Base-by-base conservation (phyloP, 2,797 vertebrate species). In the Helarctos malayanus region DNA sequence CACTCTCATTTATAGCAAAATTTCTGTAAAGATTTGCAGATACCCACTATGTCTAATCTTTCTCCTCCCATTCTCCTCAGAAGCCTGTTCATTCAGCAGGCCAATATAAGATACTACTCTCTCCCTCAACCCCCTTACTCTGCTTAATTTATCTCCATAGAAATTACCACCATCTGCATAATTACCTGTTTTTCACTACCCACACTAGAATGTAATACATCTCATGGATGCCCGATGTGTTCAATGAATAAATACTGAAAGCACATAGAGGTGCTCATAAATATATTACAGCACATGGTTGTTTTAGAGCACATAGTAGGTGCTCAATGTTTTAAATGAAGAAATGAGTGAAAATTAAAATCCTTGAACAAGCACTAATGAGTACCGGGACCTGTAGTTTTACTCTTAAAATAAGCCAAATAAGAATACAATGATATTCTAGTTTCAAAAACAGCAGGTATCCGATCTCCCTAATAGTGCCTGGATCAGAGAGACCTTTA, bases 261-360 rank as follows among this genome's bases (percentile, higher is more conserved):
- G 9, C 23, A 85, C 32, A n/a, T 38, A 21, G 41, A 69, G 7
- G 21, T n/a, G 3, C 21, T 82, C 27, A 59, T 86, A 47, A 95
- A 68, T 57, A 32, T 13, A 89, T n/a, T 54, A 49, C 0, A 47
- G 11, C 27, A 56, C 16, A 80, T 23, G 4, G 9, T 75, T 57
- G n/a, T 54, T 90, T 94, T 71, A 83, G 41, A 59, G 27, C 23
- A n/a, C 32, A 87, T 11, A 1, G 9, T 82, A 94, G 61, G 63
- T 79, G 3, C 12, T 57, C 69, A 52, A 3, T 41, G n/a, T 57
- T 82, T 95, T 54, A 89, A 75, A 68, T 41, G 21, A 86, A 54
- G 82, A 23, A 38, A 56, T 61, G 38, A 76, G 54, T 69, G 27
- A 94, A 85, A 85, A 94, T 69, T 54, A 89, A 89, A 82, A 89